These are phyloP conservation scores for Mellilla xanthometata DNA, from an alignment of 2,888 invertebrate genomes.

Conservation along the genomic window DNA sequence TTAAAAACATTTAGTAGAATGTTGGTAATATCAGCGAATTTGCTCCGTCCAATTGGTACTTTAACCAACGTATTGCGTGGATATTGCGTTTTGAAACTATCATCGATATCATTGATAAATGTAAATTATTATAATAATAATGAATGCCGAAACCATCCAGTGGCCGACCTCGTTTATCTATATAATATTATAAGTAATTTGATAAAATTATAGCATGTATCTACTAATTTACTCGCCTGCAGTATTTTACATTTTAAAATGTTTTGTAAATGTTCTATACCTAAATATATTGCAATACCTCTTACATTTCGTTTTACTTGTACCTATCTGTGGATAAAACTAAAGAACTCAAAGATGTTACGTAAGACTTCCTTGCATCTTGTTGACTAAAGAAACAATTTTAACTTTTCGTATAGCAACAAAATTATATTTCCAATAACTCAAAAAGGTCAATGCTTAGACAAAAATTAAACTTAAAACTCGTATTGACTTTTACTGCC, in stretches of 20 bases:
- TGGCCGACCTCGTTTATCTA: constrained; percentile 32
- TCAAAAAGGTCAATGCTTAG: no score
- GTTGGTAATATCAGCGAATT: constrained; percentile 53
- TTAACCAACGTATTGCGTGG: constrained; percentile 29
- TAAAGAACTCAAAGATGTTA: no score
- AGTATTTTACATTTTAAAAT: constrained; percentile 54
- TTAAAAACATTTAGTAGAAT: constrained; percentile 17
- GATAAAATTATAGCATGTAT: constrained; percentile 14
- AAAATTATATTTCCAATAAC: no score
- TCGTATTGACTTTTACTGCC: no score
- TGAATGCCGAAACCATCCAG: constrained; percentile 38
- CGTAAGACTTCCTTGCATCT: no score
- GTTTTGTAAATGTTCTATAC: constrained; percentile 53
- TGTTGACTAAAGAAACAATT: no score
- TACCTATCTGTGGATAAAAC: not conserved
- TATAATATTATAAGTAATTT: constrained; percentile 19
- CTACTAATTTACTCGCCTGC: constrained; percentile 32
- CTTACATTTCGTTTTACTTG: constrained; percentile 44
- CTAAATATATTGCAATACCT: constrained; percentile 56
- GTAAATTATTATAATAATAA: constrained; percentile 13
- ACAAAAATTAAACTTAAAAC: no score
- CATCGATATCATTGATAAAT: no score
- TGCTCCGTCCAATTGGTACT: constrained; percentile 70
- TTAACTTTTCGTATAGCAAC: no score
- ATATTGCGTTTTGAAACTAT: no score